Evolutionary conservation across 2,888 invertebrate genomes (phyloP).

Genomic region (Hermodice carunculata): DNA sequence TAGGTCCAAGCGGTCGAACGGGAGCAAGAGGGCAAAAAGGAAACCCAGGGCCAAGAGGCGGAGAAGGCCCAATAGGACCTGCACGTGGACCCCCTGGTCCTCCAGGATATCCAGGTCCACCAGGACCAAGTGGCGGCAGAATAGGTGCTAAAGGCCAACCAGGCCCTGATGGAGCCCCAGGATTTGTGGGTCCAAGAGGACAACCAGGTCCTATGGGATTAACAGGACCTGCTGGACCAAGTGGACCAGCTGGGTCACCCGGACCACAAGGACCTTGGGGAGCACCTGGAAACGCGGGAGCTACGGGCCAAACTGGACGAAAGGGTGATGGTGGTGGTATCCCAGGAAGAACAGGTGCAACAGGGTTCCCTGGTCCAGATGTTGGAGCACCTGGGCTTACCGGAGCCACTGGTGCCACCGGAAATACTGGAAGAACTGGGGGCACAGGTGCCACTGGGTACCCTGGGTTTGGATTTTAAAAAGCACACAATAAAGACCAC

Average conservation of each 20-base stretch:
- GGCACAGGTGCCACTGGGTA: neutral
- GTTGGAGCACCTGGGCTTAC: neutral
- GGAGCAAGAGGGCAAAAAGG: constrained; percentile 19
- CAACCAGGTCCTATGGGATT: constrained; percentile 32
- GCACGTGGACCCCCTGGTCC: neutral
- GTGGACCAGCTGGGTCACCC: constrained; percentile 24
- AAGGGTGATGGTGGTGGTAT: constrained; percentile 16
- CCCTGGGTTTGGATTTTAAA: constrained; percentile 4
- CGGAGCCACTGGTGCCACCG: constrained; percentile 7
- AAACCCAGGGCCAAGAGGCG: constrained; percentile 12
- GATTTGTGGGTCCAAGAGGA: neutral
- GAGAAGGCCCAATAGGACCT: constrained; percentile 15
- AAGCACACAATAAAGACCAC: no score
- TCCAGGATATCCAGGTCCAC: constrained; percentile 28
- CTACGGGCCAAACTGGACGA: constrained; percentile 20
- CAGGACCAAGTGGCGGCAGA: constrained; percentile 29
- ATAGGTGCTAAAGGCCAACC: constrained; percentile 10
- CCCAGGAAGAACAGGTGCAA: neutral
- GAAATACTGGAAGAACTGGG: constrained; percentile 3
- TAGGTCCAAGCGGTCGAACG: constrained; percentile 26
- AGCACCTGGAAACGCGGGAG: constrained; percentile 14
- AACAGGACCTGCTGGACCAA: constrained; percentile 30
- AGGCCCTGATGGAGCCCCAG: constrained; percentile 14
- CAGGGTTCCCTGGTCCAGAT: constrained; percentile 5
- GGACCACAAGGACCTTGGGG: constrained; percentile 27